Conservation (phyloP, 2,888 invertebrate genomes). For the Allacma fusca region DNA sequence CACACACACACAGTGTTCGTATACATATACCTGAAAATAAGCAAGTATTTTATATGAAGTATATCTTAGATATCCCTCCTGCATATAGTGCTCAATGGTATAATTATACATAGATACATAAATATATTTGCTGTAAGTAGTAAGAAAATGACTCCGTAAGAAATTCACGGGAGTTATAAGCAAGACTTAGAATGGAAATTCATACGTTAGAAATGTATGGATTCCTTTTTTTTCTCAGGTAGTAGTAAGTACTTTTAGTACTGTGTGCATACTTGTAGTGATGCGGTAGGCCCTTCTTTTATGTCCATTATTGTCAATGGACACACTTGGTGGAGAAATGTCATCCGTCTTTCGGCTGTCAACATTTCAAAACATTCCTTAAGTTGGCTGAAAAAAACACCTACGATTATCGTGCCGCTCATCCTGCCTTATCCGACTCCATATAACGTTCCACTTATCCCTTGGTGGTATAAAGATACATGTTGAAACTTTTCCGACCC, state of each 20-base stretch:
- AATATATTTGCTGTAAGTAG: no score
- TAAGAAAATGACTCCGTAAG: no score
- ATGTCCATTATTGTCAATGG: constrained; percentile 21
- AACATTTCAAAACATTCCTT: constrained; percentile 50
- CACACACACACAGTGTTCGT: no score
- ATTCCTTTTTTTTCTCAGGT: neutral
- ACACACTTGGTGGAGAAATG: constrained; percentile 27
- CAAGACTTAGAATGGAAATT: no score
- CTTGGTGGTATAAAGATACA: neutral
- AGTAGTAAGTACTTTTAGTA: neutral
- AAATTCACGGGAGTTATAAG: no score
- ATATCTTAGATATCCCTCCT: no score
- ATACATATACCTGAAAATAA: no score
- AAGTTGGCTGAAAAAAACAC: neutral
- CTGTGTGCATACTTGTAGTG: neutral
- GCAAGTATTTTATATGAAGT: no score
- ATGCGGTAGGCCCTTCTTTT: constrained; percentile 17
- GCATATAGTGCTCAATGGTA: no score
- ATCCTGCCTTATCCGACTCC: constrained; percentile 38
- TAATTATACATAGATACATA: no score
- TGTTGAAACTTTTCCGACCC: neutral
- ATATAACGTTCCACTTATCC: constrained; percentile 10
- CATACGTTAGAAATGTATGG: no score
- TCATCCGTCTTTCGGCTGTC: constrained; percentile 57
- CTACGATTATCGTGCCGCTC: constrained; percentile 26